These are phyloP conservation scores for Fopius arisanus DNA, from an alignment of 1,140 invertebrate species.

Conservation along the genomic window DNA sequence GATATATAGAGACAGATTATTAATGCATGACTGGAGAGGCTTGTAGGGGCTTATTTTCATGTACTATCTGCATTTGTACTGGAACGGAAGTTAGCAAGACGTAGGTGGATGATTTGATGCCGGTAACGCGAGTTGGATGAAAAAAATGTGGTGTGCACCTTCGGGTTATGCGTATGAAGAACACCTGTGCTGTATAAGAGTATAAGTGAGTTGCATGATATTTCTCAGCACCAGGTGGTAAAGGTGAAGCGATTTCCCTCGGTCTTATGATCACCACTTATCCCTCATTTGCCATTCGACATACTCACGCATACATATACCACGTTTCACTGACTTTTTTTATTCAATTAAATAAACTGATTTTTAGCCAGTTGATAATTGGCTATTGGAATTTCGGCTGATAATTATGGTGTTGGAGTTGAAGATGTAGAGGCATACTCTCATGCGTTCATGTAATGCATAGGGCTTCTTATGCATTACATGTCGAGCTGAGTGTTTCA, in stretches of 20 bases:
- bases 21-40: neutral
- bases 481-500: conserved; percentile 10
- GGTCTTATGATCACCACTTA: conserved; percentile 13
- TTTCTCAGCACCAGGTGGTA: conserved; percentile 1
- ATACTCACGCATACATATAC: conserved; percentile 1
- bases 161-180: neutral
- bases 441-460: neutral
- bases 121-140: neutral
- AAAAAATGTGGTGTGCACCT: neutral
- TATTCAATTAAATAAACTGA: neutral
- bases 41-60: neutral
- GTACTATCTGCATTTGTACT: neutral
- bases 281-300: conserved; percentile 16
- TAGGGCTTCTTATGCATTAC: conserved; percentile 31
- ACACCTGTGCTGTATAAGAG: conserved; percentile 24
- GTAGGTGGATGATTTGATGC: conserved; percentile 14
- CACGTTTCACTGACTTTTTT: neutral
- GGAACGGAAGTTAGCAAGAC: conserved; percentile 13
- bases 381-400: neutral
- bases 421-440: neutral
- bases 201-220: neutral
- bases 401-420: neutral
- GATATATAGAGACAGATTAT: neutral
- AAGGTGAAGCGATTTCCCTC: conserved; percentile 18
- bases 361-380: neutral